phyloP scores from a whole-genome alignment of 30 jellyfish, hydroid and myxozoan species.

The Mastigias papua region DNA sequence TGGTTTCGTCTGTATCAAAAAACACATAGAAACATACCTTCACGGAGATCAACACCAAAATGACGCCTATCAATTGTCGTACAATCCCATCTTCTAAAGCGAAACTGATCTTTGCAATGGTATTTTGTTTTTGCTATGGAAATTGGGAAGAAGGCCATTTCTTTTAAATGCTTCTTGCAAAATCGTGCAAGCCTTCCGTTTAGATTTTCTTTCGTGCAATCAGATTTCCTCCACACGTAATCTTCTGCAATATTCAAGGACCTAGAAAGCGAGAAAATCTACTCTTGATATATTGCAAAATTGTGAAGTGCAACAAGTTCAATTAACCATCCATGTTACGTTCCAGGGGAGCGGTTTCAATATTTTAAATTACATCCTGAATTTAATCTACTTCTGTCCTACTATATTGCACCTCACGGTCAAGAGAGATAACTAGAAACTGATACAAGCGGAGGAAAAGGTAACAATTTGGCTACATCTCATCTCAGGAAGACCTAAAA shows the following conservation, averaged over 20 bases:
- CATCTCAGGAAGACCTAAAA: no score
- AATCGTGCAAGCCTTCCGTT: slow-evolving; percentile 60
- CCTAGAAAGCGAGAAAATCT: background rate
- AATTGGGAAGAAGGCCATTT: slow-evolving; percentile 60
- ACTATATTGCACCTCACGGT: no score
- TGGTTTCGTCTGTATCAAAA: no score
- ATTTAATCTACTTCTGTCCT: no score
- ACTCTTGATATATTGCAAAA: no score
- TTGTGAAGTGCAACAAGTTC: no score
- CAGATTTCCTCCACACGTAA: slow-evolving; percentile 54
- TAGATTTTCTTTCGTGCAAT: slow-evolving; percentile 66
- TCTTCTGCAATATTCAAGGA: slow-evolving; percentile 45
- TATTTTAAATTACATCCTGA: no score
- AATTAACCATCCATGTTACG: no score
- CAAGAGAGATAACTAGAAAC: no score
- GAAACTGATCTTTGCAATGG: slow-evolving; percentile 63
- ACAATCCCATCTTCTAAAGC: slow-evolving; percentile 67
- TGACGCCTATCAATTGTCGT: slow-evolving; percentile 29
- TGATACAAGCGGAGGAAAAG: no score
- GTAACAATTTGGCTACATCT: no score
- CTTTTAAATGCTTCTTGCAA: slow-evolving; percentile 51
- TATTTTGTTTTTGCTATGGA: slow-evolving; percentile 60
- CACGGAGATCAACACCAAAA: slow-evolving; percentile 63
- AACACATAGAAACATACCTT: slow-evolving; percentile 31
- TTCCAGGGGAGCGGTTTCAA: no score